Evolutionary conservation across 2,113 vertebrate genomes (phyloP), one percentile per base, ranked within the genome.

Genomic region (Muntiacus reevesi): DNA sequence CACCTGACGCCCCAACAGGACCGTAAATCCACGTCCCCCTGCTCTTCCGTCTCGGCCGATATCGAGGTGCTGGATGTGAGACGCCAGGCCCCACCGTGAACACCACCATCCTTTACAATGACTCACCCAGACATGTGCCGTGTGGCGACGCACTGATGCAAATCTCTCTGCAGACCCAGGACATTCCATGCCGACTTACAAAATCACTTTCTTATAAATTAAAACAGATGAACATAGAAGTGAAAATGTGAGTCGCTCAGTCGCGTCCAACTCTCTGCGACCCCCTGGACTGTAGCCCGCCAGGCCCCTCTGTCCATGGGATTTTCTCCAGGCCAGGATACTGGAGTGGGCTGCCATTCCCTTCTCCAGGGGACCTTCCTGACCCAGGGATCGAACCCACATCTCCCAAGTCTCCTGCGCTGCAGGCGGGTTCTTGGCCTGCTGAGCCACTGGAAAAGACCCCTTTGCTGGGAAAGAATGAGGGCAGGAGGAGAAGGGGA

Each of bases 71-170:
- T 16, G 3, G 6, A 76, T 74, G 88, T 91, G 81, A 83, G 60
- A 95, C 19, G 57, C 7, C 3, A 64, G 93, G 45, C 82, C 19
- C 25, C 52, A 47, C 40, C 27, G 9, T 12, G 62, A 57, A 36
- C 19, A 87, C 7, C 6, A 19, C 47, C 74, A 71, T 55, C 21
- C 74, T 91, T 71, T 16, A 78, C 16, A 47, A 45, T 19, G 47
- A 95, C 87, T 28, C 60, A 7, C 3, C 5, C 10, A 8, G 11
- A 7, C 0, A 2, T 0, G 7, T 7, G 7, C 28, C 52, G 13
- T 54, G 23, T 96, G 95, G 74, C 11, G 92, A 96, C 78, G 45
- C 57, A 23, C 12, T 43, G 79, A 95, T 50, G 57, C 15, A 88
- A 93, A 54, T 45, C 7, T 60, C 96, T 94, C 74, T 91, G 47